These are phyloP conservation scores for Chloroceryle amazona DNA, from an alignment of 2,797 vertebrate species.

Conservation along the genomic window DNA sequence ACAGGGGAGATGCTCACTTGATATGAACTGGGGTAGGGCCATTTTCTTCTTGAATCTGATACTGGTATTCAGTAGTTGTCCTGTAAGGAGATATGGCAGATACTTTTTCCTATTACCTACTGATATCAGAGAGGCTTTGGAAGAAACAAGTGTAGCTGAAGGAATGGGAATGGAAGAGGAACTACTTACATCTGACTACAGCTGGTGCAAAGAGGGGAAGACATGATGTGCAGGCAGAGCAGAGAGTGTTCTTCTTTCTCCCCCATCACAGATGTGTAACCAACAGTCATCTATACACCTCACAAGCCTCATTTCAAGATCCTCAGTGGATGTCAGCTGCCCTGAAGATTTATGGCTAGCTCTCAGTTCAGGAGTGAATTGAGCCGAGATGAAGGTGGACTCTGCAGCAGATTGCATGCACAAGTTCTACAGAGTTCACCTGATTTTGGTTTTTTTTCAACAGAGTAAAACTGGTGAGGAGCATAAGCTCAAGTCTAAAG, in stretches of 20 bases:
- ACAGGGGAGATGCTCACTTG: not conserved
- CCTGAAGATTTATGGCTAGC: not conserved
- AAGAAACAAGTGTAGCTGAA: not conserved
- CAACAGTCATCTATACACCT: not conserved
- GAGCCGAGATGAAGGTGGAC: not conserved
- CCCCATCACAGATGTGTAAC: not conserved
- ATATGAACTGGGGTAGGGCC: not conserved
- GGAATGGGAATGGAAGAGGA: not conserved
- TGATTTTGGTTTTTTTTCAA: not conserved
- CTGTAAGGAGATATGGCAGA: not conserved
- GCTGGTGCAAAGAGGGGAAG: not conserved
- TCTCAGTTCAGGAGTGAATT: not conserved
- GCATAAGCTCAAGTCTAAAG: not conserved
- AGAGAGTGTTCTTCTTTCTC: not conserved
- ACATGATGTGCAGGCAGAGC: not conserved
- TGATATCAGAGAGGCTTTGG: not conserved
- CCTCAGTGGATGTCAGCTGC: not conserved
- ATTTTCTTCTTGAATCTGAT: not conserved
- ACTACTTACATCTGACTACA: not conserved
- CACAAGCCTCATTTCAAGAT: not conserved
- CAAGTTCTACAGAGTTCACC: not conserved
- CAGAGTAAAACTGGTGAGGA: not conserved
- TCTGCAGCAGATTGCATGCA: not conserved
- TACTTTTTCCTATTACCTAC: not conserved
- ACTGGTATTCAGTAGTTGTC: not conserved